These are phyloP conservation scores for Cremastobaeus sp. DNA, from an alignment of 2,888 invertebrate genomes.

Conservation along the genomic window DNA sequence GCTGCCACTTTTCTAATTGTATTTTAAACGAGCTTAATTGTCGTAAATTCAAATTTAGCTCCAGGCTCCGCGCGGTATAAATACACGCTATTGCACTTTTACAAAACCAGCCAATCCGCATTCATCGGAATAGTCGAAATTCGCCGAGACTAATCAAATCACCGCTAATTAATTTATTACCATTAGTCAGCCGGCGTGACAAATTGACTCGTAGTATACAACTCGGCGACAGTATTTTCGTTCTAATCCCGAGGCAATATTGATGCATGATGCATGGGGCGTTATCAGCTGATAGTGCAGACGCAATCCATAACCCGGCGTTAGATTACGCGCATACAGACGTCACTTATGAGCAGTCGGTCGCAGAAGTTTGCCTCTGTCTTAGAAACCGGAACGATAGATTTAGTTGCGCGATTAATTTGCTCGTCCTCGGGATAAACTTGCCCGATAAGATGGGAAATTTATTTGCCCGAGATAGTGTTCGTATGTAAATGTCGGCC, in stretches of 20 bases:
- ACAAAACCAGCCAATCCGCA: no score
- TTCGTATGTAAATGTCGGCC: constrained; percentile 22
- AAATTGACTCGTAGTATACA: constrained; percentile 15
- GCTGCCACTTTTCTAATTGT: no score
- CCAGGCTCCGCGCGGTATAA: no score
- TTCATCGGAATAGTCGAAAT: no score
- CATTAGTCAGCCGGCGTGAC: background rate
- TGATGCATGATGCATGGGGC: background rate
- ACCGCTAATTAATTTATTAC: constrained; percentile 10
- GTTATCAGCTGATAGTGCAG: constrained; percentile 28
- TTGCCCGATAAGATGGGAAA: constrained; percentile 37
- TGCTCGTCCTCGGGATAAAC: constrained; percentile 43
- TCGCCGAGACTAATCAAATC: background rate
- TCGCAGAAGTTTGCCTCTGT: constrained; percentile 24
- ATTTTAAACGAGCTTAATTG: no score
- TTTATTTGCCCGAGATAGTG: constrained; percentile 40
- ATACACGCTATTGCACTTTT: no score
- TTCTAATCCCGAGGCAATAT: background rate
- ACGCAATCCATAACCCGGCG: constrained; percentile 12
- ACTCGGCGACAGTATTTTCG: background rate
- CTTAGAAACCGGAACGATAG: constrained; percentile 41
- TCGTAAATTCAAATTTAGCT: no score
- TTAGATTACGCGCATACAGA: constrained; percentile 19
- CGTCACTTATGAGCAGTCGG: constrained; percentile 21
- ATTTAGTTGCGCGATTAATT: constrained; percentile 43